Percentiles rank a stretch among this genome's conserved stretches.
Evolutionary conservation across 2,888 invertebrate genomes (phyloP).

Genomic region (Sesia bembeciformis): DNA sequence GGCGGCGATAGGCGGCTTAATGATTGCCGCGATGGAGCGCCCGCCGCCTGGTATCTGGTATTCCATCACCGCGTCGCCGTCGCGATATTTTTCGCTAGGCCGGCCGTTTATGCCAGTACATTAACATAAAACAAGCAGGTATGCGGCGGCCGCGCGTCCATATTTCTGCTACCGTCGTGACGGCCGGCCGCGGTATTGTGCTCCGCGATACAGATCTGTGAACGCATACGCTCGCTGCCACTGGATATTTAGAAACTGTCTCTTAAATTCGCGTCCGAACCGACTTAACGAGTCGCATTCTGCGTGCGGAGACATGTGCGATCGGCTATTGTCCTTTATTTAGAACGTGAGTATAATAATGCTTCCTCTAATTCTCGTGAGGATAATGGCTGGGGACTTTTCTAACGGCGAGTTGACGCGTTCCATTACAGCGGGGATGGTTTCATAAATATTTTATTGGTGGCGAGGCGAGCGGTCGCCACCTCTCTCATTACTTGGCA

Average conservation of each 20-base stretch:
- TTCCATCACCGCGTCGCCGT: conserved; percentile 46
- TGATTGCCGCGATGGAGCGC: conserved; percentile 8
- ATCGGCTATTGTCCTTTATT: conserved; percentile 52
- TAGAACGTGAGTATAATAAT: conserved; percentile 20
- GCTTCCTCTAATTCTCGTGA: conserved; percentile 25
- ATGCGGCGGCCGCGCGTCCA: conserved; percentile 49
- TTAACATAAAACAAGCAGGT: conserved; percentile 71
- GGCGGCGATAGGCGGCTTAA: conserved; percentile 11
- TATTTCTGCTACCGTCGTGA: conserved; percentile 69
- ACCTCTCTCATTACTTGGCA: conserved; percentile 53
- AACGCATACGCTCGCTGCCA: conserved; percentile 59
- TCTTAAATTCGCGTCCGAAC: conserved; percentile 56
- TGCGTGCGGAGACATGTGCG: conserved; percentile 54
- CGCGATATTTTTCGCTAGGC: conserved; percentile 49
- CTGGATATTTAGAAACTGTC: conserved; percentile 70
- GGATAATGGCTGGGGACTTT: conserved; percentile 38
- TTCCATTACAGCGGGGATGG: conserved; percentile 54
- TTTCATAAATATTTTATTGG: conserved; percentile 71
- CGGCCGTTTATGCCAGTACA: conserved; percentile 51
- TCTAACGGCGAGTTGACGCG: conserved; percentile 41
- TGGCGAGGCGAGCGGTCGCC: conserved; percentile 30
- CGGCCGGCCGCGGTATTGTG: conserved; percentile 62
- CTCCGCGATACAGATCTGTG: conserved; percentile 65
- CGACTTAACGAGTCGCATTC: conserved; percentile 65
- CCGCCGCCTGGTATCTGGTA: conserved; percentile 39